These are phyloP conservation scores for Buceros bicornis DNA, from an alignment of 2,797 vertebrate genomes.

Conservation along the genomic window DNA sequence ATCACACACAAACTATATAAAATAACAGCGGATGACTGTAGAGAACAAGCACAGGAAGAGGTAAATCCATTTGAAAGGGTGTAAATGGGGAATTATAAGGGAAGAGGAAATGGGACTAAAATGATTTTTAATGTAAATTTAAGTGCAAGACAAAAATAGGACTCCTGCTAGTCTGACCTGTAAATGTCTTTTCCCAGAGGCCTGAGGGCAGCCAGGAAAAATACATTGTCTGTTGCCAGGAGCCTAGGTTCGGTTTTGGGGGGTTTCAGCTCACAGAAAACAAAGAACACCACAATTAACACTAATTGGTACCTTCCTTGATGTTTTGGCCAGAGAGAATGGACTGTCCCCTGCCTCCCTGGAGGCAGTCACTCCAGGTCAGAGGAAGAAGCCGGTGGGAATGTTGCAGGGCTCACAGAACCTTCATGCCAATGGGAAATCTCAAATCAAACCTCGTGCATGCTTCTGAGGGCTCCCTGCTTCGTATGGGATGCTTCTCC, in stretches of 20 bases:
- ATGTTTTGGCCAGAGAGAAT: background rate
- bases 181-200: background rate
- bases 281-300: background rate
- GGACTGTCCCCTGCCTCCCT: background rate
- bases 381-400: background rate
- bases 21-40: background rate
- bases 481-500: background rate
- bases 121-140: background rate
- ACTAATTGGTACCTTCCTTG: slow-evolving; percentile 44
- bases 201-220: background rate
- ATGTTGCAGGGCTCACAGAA: background rate
- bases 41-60: slow-evolving; percentile 31
- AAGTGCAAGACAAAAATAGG: slow-evolving; percentile 20
- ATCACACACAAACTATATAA: background rate
- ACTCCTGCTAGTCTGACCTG: background rate
- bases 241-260: background rate
- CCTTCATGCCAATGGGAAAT: background rate
- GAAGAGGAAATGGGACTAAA: slow-evolving; percentile 23
- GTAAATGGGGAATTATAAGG: background rate
- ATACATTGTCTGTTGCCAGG: background rate
- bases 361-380: background rate
- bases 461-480: background rate
- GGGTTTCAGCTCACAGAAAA: background rate
- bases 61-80: background rate
- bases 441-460: background rate